Evolutionary conservation across 1,140 invertebrate species (phyloP), one percentile per base, ranked within the genome.

Genomic region (Physella acuta): DNA sequence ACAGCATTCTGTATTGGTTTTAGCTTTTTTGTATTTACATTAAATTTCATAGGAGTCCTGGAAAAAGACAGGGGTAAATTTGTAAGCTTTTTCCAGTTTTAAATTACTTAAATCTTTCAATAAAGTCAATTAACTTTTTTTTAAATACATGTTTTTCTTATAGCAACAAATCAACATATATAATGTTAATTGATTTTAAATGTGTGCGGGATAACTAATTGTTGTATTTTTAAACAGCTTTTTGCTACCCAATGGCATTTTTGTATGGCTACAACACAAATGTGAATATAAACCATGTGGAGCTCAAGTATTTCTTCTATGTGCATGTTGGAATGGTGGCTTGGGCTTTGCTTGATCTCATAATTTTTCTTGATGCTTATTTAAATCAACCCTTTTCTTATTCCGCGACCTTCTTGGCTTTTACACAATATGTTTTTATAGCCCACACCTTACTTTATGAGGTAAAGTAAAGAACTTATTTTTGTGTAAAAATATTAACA

Each of bases 231-330:
- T 51, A 33, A 20, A 20, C 64, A 67, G 64, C 55, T 11, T 24
- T 30, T 20, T 55, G 64, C 26, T 49, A 14, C 3, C 31, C 37
- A 1, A 28, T 60, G 56, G n/a, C 36, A 8, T 59, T 68, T 60
- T 59, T 68, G 37, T 52, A 49, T 68, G 55, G 66, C 17, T 24
- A 30, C 37, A 31, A 16, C 56, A 59, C 5, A 30, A 26, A 1
- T 20, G 3, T 60, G 30, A 11, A 49, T n/a, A 2, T 68, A 1
- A 56, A 36, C 37, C n/a, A 51, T 53, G 53, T 68, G 24, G 56
- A 68, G 31, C 56, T 68, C 3, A 68, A 68, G 30, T 68, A 59
- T 30, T 68, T 59, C 39, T 60, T 60, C 56, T 68, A 68, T 33
- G 66, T 60, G 16, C 36, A 68, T 60, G 66, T 60, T 28, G 66